Evolutionary conservation across 2,888 invertebrate species (phyloP), one percentile per base, ranked within the genome.

Genomic region (Meganola albula): DNA sequence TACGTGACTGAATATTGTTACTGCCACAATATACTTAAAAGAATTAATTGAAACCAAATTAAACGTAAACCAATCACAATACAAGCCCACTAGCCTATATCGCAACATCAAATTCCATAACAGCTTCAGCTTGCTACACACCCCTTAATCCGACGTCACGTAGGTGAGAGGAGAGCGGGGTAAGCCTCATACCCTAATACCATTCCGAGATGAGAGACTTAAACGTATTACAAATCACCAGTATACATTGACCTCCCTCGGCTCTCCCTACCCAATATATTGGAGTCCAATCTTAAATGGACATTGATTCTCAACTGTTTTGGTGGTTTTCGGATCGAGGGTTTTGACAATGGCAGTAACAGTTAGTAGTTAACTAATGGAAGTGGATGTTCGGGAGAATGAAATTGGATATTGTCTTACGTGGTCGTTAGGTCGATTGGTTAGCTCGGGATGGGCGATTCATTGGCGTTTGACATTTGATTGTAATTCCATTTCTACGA

Each of bases 121-220:
- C 35, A 3, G n/a, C 24, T 30, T 25, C 6, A 20, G 23, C 9
- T 16, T 9, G 5, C 31, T 68, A 47, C 76, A 63, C 80, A 80
- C 58, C 83, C 80, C 82, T 74, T 63, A 66, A 64, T 68, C 63
- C 49, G 48, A 44, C 37, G 66, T 64, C 70, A 71, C 73, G 74
- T 68, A 59, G 49, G 58, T 47, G 34, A 40, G 44, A 52, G 51
- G 52, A 44, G 53, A 39, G 61, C 48, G 57, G 61, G 54, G 61
- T 58, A 62, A 54, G 63, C 67, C 60, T 72, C 71, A 70, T 72
- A 61, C 74, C 63, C 71, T 84, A 83, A 84, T 80, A 74, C 82
- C 79, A 82, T 83, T 83, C 70, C 73, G 80, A 82, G 83, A 84
- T 80, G 83, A 83, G 71, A 74, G 79, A 76, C 82, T 83, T 82